Conservation (phyloP, 1,140 invertebrate species). For the Brachionus calyciflorus region DNA sequence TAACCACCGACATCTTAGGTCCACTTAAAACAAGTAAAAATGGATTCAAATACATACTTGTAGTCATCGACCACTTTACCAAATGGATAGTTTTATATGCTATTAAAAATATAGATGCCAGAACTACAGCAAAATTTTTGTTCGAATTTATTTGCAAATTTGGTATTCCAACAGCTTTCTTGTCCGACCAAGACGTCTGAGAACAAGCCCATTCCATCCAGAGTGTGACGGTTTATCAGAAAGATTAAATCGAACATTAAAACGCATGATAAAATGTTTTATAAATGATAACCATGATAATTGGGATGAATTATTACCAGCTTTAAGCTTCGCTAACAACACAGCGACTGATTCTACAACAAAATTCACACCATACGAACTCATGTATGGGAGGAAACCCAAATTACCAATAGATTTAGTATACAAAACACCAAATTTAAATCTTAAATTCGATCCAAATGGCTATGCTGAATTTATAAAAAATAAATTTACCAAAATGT, state of each 20-base stretch:
- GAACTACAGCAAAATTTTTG: slow-evolving; percentile 54
- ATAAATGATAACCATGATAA: background rate
- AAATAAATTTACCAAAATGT: too few species aligned
- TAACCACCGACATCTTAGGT: too few species aligned
- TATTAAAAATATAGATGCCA: slow-evolving; percentile 56
- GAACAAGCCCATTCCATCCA: slow-evolving; percentile 50
- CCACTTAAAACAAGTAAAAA: too few species aligned
- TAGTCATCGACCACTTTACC: slow-evolving; percentile 58
- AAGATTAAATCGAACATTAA: background rate
- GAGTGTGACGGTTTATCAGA: slow-evolving; percentile 48
- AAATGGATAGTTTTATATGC: slow-evolving; percentile 57
- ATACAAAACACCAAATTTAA: background rate
- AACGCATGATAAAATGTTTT: too few species aligned
- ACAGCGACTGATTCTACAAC: background rate
- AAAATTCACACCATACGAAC: background rate
- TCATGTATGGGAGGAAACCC: background rate
- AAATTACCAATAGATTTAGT: background rate
- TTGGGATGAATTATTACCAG: background rate
- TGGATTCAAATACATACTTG: too few species aligned
- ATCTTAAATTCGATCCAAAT: too few species aligned
- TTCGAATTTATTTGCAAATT: slow-evolving; percentile 53
- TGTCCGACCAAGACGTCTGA: slow-evolving; percentile 52
- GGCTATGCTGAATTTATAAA: too few species aligned
- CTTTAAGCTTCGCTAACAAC: background rate
- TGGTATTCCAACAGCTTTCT: slow-evolving; percentile 54